Evolutionary conservation across 64 coral and sea anemone genomes (phyloP).

Genomic region (Montipora sp.): DNA sequence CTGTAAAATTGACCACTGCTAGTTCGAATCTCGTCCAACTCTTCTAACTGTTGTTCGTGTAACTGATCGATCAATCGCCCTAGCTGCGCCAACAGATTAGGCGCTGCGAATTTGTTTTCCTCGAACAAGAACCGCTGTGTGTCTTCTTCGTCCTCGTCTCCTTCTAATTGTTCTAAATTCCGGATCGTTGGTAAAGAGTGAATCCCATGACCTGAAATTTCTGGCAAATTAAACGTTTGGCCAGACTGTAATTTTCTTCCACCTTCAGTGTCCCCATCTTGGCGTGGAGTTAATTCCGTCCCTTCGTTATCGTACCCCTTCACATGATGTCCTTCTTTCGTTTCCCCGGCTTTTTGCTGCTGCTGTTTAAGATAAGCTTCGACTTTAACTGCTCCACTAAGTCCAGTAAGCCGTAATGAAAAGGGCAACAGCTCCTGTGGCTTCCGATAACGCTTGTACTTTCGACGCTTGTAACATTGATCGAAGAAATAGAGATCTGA

Average conservation of each 20-base stretch:
- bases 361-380: constrained; percentile 98
- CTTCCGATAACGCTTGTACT: constrained; percentile 89
- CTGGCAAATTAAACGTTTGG: constrained; percentile 65
- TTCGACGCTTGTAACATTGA: constrained; percentile 53
- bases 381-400: constrained; percentile 95
- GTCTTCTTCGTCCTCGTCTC: constrained; percentile 95
- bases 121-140: constrained; percentile 98
- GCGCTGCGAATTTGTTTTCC: constrained; percentile 99
- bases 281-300: background rate
- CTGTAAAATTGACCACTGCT: constrained; percentile 46
- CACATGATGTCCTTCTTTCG: constrained; percentile 32
- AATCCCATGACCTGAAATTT: constrained; percentile 61
- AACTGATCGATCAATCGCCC: constrained; percentile 84
- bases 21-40: constrained; percentile 78
- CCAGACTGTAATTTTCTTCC: constrained; percentile 48
- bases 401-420: constrained; percentile 91
- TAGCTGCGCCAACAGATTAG: constrained; percentile 92
- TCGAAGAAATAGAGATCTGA: constrained; percentile 91
- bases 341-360: constrained; percentile 61
- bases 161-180: constrained; percentile 88
- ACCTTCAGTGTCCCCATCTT: constrained; percentile 42
- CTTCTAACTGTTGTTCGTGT: constrained; percentile 76
- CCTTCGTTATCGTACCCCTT: constrained; percentile 1
- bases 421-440: constrained; percentile 93
- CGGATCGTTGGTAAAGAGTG: constrained; percentile 56